Evolutionary conservation across 2,888 invertebrate genomes (phyloP).

Genomic region (Polydesmus complanatus): DNA sequence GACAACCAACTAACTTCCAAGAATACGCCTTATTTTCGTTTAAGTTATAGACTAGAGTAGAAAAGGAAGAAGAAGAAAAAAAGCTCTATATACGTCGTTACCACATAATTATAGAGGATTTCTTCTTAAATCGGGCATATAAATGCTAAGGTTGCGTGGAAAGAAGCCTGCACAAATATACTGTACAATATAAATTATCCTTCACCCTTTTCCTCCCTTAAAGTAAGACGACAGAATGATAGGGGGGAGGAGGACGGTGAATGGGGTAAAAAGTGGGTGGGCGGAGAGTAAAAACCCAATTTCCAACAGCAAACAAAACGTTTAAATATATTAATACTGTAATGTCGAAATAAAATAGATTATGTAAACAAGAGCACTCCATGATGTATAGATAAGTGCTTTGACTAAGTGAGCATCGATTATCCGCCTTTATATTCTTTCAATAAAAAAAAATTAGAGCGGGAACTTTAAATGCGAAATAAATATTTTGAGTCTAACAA

Average conservation of each 20-base stretch:
- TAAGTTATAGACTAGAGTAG: neutral
- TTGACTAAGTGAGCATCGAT: too few species aligned
- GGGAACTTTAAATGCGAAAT: too few species aligned
- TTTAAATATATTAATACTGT: neutral
- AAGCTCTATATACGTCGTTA: neutral
- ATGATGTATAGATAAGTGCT: too few species aligned
- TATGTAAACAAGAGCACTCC: too few species aligned
- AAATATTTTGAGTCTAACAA: too few species aligned
- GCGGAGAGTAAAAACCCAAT: too few species aligned
- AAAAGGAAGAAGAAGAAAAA: neutral
- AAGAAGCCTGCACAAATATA: neutral
- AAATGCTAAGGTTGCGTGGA: neutral
- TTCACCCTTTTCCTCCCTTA: neutral
- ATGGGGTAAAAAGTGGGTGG: neutral
- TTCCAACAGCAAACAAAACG: neutral
- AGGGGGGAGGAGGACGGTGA: neutral
- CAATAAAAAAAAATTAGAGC: too few species aligned
- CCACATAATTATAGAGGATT: neutral
- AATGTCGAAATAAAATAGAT: too few species aligned
- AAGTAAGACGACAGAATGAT: neutral
- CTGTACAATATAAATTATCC: neutral
- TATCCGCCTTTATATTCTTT: too few species aligned
- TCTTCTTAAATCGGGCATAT: neutral
- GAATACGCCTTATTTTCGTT: neutral
- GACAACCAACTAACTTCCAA: too few species aligned